Conservation (phyloP, 2,113 vertebrate genomes). For the Hyaena hyaena region DNA sequence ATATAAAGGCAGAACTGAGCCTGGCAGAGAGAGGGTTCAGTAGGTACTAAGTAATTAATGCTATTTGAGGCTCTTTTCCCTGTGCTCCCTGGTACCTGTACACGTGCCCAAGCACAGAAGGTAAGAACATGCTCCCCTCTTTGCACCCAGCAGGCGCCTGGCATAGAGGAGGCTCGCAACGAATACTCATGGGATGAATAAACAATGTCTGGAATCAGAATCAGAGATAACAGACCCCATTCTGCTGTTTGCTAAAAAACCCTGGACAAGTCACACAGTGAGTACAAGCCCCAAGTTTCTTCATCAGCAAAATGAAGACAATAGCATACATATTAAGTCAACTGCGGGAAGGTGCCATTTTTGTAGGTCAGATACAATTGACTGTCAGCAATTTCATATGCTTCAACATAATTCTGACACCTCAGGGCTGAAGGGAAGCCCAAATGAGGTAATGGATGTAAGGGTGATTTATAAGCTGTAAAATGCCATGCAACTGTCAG, state of each 20-base stretch:
- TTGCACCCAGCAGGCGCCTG: neutral
- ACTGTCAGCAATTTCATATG: neutral
- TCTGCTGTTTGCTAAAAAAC: neutral
- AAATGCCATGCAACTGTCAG: neutral
- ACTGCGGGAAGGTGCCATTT: neutral
- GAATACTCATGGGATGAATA: neutral
- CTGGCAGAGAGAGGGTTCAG: fast-evolving
- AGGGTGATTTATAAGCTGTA: neutral
- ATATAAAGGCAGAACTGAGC: neutral
- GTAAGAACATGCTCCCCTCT: fast-evolving
- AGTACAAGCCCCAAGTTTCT: neutral
- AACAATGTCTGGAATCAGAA: neutral
- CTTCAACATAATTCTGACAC: neutral
- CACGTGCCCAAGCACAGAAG: neutral
- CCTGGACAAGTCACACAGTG: neutral
- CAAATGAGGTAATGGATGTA: neutral
- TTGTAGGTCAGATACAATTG: neutral
- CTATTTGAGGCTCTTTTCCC: neutral
- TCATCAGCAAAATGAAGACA: neutral
- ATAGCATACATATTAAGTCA: neutral
- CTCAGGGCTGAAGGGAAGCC: neutral
- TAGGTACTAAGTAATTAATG: fast-evolving
- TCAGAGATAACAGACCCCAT: neutral
- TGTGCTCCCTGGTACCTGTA: fast-evolving
- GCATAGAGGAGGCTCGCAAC: neutral